Base-by-base conservation (phyloP, 1,140 invertebrate genomes). In the Apolygus lucorum region DNA sequence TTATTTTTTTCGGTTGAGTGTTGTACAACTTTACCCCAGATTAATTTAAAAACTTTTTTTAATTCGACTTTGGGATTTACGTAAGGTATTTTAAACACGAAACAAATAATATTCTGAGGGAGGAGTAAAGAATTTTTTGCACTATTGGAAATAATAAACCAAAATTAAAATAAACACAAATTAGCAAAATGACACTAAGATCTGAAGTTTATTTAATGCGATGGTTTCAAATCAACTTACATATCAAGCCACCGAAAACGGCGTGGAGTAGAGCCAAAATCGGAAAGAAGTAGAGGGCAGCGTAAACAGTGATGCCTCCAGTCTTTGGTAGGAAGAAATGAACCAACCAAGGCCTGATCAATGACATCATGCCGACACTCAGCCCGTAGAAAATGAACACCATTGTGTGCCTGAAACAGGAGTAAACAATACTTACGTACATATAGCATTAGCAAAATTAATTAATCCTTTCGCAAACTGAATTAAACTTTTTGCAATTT, bases 221-320 rank as follows among this genome's bases (percentile, higher is more conserved):
- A 67, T 8, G 29, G 21, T 25, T n/a, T n/a, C n/a, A n/a, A 24
- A 49, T 2, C n/a, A 26, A 67, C 71, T 72, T 85, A 93, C 90
- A 96, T 75, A 96, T 89, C 28, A 98, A 78, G 59, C 96, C 95
- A 71, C 92, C 94, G 71, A 92, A 89, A 29, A 96, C 80, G 17
- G 95, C 92, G 78, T 99, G 96, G 21, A 92, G 78, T 0, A 98
- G 78, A 8, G 91, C 88, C 4, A 98, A 80, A 73, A 95, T 87
- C 0, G 96, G 96, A 73, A 96, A 89, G 75, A 97, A 95, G 79
- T 98, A 98, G 62, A 99, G 83, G 1, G 94, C 95, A 65, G 92
- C 90, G 81, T 98, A 99, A 72, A 96, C 88, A 0, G 93, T 88
- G 52, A 88, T 87, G 70, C 85, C 82, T 11, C 71, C 75, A 13